Conservation (phyloP, 2,888 invertebrate species). For the Monochamus alternatus region DNA sequence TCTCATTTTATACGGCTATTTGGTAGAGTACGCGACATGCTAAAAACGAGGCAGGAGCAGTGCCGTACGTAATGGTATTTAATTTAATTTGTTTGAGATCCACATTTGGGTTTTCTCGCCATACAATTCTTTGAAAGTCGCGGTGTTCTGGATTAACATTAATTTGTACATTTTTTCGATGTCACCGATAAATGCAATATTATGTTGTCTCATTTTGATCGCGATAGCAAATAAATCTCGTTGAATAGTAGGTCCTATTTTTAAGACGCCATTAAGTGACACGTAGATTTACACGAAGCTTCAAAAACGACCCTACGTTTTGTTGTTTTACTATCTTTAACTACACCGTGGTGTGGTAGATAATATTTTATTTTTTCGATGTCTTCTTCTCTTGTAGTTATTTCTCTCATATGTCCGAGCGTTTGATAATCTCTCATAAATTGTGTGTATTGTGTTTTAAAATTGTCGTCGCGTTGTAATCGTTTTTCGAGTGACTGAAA, state of each 20-base stretch:
- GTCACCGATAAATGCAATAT: conserved; percentile 61
- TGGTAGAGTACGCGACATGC: conserved; percentile 50
- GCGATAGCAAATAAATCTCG: conserved; percentile 59
- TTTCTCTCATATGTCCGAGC: conserved; percentile 42
- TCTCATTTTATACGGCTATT: conserved; percentile 43
- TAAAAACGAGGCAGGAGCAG: conserved; percentile 55
- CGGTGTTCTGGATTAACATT: conserved; percentile 45
- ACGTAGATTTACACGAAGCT: conserved; percentile 54
- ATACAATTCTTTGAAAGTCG: conserved; percentile 61
- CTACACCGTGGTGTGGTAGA: conserved; percentile 64
- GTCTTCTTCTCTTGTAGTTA: conserved; percentile 9
- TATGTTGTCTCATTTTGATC: conserved; percentile 52
- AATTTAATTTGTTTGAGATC: conserved; percentile 50
- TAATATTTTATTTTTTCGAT: conserved; percentile 42
- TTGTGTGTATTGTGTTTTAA: conserved; percentile 41
- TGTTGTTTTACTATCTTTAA: conserved; percentile 60
- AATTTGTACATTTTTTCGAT: conserved; percentile 65
- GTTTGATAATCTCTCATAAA: conserved; percentile 48
- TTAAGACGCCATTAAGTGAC: conserved; percentile 62
- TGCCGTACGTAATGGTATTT: conserved; percentile 63
- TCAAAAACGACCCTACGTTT: conserved; percentile 62
- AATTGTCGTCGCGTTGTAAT: conserved; percentile 37
- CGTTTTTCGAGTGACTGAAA: background rate
- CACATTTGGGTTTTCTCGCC: conserved; percentile 55
- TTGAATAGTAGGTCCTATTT: conserved; percentile 60